Conservation (phyloP, 2,888 invertebrate genomes). For the Dasypogon diadema region DNA sequence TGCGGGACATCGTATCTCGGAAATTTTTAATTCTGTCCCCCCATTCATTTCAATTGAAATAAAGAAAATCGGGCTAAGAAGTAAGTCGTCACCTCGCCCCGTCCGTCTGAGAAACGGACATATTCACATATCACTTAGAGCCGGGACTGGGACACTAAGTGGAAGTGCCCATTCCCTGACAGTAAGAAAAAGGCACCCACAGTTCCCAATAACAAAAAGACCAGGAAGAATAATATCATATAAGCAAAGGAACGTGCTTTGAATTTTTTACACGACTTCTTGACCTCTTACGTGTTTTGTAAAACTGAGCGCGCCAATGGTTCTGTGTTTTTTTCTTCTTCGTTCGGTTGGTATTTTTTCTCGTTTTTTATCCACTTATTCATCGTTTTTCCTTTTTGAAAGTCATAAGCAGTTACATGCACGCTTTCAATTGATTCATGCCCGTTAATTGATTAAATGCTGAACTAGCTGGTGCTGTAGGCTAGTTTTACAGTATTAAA, state of each 20-base stretch:
- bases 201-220: background rate
- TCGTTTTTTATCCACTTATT: background rate
- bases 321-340: too few relatives aligned
- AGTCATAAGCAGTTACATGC: slow-evolving; percentile 28
- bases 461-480: background rate
- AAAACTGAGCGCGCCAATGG: slow-evolving; percentile 15
- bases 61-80: too few relatives aligned
- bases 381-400: background rate
- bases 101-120: too few relatives aligned
- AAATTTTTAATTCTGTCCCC: background rate
- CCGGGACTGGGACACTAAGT: too few relatives aligned
- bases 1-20: background rate
- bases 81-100: too few relatives aligned
- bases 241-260: slow-evolving; percentile 21
- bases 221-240: background rate
- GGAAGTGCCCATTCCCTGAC: too few relatives aligned
- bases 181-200: slow-evolving; percentile 7
- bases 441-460: slow-evolving; percentile 43
- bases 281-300: background rate
- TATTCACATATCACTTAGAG: too few relatives aligned
- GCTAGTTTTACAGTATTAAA: slow-evolving; percentile 25
- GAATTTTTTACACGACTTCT: slow-evolving; percentile 17
- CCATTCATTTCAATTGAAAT: background rate
- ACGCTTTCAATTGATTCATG: slow-evolving; percentile 45
- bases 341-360: background rate